phyloP scores from a whole-genome alignment of 2,888 invertebrate genomes.

The Stratiomys singularior region DNA sequence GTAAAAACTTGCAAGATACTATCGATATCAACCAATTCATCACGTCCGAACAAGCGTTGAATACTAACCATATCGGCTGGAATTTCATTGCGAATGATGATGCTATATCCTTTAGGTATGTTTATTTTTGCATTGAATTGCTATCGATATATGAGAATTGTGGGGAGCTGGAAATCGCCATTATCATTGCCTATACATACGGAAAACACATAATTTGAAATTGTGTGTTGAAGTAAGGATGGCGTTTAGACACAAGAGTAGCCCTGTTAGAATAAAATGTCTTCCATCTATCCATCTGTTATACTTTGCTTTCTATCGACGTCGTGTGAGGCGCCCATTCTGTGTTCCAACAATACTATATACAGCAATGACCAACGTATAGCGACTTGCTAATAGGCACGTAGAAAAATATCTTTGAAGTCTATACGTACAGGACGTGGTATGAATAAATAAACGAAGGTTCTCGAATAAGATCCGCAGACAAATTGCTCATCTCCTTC shows the following conservation, averaged over 20 bases:
- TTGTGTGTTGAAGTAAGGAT: conserved; percentile 13
- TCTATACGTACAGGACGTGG: conserved; percentile 51
- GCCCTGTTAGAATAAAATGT: neutral
- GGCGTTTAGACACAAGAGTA: neutral
- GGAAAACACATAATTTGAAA: conserved; percentile 50
- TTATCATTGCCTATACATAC: conserved; percentile 51
- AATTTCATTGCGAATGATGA: conserved; percentile 13
- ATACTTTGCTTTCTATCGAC: too few species aligned
- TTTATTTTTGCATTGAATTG: conserved; percentile 48
- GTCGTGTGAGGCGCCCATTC: neutral
- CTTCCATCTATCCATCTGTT: neutral
- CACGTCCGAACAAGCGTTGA: conserved; percentile 48
- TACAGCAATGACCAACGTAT: conserved; percentile 15
- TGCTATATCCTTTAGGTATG: conserved; percentile 15
- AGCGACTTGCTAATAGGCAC: conserved; percentile 49
- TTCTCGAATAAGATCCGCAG: conserved; percentile 45
- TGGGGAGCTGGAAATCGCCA: conserved; percentile 49
- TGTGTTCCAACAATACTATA: neutral
- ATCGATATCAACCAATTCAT: conserved; percentile 49
- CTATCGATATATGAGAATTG: conserved; percentile 45
- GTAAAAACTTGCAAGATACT: conserved; percentile 23
- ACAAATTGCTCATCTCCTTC: conserved; percentile 50
- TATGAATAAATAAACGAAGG: conserved; percentile 46
- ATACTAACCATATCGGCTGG: conserved; percentile 42
- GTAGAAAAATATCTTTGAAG: conserved; percentile 53